Base-by-base conservation (phyloP, 2,113 vertebrate species). In the Equus quagga region DNA sequence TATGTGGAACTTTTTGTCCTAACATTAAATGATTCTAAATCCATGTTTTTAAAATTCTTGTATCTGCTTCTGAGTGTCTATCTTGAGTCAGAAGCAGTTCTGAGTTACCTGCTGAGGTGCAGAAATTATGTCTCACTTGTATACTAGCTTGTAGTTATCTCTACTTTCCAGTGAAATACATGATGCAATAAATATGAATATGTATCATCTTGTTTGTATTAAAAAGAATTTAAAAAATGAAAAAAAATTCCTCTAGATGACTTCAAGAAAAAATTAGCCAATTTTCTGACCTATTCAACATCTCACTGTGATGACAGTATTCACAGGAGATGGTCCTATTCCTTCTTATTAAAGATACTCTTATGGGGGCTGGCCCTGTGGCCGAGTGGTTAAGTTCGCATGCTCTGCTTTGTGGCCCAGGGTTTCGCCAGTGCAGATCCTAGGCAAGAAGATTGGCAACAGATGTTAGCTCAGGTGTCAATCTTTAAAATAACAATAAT, bases 1-100 rank as follows among this genome's bases (percentile, higher is more conserved):
- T 92, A 69, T 70, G n/a, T 82, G 33, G 60, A 18, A 65, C 31
- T 72, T 97, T 83, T 36, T 92, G 78, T 88, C 56, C 70, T 65
- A 56, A 70, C 41, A 28, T 91, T 54, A 91, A 85, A 87, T 76
- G 21, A 82, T 69, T 94, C 60, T 17, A 88, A 88, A 78, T 67
- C 69, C 49, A 87, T 81, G 76, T 21, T 96, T 94, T 92, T 46
- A 41, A 92, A 94, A 88, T 82, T 86, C 33, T 92, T 82, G 5
- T 81, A 49, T 80, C 24, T 91, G 44, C 36, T 91, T 94, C 64
- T 87, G 36, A 91, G 31, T 87, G 58, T 62, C 19, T 54, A 33
- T 67, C 81, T 86, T 82, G 73, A 94, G 67, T 94, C 58, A 86
- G 82, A 91, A 87, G 49, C 24, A 75, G 26, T 75, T 78, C 67